These are phyloP conservation scores for Cyrtorhinus lividipennis DNA, from an alignment of 1,140 invertebrate genomes.

Conservation along the genomic window DNA sequence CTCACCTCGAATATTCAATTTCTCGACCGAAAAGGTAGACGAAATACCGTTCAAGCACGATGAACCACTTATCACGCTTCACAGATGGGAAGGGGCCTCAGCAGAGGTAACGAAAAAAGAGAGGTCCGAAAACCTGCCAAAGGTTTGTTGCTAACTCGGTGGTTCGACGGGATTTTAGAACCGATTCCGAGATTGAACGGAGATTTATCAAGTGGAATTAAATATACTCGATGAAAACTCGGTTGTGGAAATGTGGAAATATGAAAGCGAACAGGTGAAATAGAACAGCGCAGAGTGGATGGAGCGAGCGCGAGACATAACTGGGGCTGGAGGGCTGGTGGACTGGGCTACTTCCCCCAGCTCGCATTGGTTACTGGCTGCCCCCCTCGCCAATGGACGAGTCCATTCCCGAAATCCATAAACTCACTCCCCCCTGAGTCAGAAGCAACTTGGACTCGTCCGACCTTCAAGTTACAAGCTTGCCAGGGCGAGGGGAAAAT, in stretches of 20 bases:
- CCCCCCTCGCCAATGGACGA: background rate
- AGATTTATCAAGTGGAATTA: background rate
- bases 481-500: background rate
- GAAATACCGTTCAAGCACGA: background rate
- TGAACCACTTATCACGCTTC: background rate
- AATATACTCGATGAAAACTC: background rate
- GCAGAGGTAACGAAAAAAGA: background rate
- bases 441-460: background rate
- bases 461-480: background rate
- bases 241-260: background rate
- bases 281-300: background rate
- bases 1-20: no score
- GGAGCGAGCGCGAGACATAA: background rate
- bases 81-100: background rate
- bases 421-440: background rate
- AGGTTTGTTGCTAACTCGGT: background rate
- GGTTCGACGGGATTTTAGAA: background rate
- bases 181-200: background rate
- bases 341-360: slow-evolving; percentile 1
- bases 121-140: background rate
- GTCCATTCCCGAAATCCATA: background rate
- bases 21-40: background rate
- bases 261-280: slow-evolving; percentile 8
- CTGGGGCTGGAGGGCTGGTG: background rate
- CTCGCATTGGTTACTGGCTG: background rate